These are phyloP conservation scores for Pseudois nayaur DNA, from an alignment of 2,113 vertebrate species.

Conservation along the genomic window DNA sequence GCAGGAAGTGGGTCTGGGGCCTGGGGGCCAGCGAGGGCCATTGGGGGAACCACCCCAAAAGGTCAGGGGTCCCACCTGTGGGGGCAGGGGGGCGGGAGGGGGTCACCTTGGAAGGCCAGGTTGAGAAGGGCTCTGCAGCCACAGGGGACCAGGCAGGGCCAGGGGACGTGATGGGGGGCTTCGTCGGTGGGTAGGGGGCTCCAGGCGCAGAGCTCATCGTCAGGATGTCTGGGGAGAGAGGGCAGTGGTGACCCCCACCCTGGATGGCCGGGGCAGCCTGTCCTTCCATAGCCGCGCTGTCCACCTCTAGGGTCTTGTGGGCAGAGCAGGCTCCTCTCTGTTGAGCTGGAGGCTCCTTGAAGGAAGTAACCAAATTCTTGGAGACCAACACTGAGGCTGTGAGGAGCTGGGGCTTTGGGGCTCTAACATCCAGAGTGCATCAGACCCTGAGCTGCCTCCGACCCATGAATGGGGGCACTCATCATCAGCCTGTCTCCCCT, in stretches of 20 bases:
- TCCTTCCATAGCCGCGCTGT: not conserved
- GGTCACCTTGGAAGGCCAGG: not conserved
- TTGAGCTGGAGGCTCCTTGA: not conserved
- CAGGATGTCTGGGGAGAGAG: not conserved
- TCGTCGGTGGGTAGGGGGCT: rapidly evolving
- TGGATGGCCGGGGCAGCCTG: not conserved
- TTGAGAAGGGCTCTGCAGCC: not conserved
- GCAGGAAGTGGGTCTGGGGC: not conserved
- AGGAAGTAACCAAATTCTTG: not conserved
- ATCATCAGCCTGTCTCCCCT: not conserved
- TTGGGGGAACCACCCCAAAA: not conserved
- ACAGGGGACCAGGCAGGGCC: rapidly evolving
- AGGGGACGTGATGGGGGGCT: not conserved
- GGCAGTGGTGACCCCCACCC: not conserved
- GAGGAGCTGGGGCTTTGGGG: not conserved
- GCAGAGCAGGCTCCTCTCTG: not conserved
- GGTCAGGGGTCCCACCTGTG: not conserved
- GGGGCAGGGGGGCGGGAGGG: not conserved
- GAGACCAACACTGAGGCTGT: not conserved
- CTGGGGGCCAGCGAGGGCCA: not conserved
- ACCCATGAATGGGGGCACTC: not conserved
- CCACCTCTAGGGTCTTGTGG: not conserved
- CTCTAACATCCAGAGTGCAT: no score
- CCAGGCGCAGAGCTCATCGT: not conserved
- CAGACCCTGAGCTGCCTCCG: not conserved